A percentile compares a stretch with the other conserved stretches of the same genome.
Evolutionary conservation across 2,797 vertebrate species (phyloP).

Genomic region (Decapterus maruadsi): DNA sequence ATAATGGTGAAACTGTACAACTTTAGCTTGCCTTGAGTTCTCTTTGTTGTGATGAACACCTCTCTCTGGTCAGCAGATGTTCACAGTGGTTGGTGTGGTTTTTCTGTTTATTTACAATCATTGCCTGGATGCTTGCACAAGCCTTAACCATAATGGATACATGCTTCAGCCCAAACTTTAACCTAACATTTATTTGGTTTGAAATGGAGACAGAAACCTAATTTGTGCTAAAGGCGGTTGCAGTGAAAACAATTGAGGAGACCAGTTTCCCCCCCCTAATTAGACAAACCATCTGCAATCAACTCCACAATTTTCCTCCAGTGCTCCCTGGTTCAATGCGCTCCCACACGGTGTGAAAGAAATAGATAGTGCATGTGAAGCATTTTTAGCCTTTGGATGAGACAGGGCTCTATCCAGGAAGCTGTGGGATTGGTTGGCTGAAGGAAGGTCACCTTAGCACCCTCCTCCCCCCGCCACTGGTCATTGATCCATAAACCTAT

Average conservation of each 20-base stretch:
- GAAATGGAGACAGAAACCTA: constrained; percentile 20
- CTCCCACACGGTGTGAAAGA: constrained; percentile 15
- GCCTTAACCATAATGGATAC: constrained; percentile 12
- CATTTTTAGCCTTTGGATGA: constrained; percentile 49
- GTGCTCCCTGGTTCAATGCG: constrained; percentile 3
- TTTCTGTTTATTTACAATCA: constrained; percentile 7
- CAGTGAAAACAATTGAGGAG: constrained; percentile 35
- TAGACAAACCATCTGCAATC: constrained; percentile 18
- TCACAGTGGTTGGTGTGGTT: not conserved
- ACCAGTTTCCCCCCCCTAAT: constrained; percentile 11
- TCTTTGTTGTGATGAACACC: not conserved
- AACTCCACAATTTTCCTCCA: not conserved
- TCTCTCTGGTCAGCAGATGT: not conserved
- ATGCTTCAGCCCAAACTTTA: constrained; percentile 13
- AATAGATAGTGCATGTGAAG: constrained; percentile 32
- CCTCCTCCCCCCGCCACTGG: constrained; percentile 28
- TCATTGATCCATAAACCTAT: constrained; percentile 69
- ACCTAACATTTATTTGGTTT: constrained; percentile 13
- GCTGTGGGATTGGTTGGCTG: constrained; percentile 39
- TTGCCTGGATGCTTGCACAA: not conserved
- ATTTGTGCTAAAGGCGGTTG: constrained; percentile 29
- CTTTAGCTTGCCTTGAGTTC: not conserved
- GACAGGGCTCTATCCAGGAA: constrained; percentile 21
- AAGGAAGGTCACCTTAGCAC: constrained; percentile 72
- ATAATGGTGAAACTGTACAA: not conserved